phyloP scores from a whole-genome alignment of 2,113 vertebrate species.

The Theropithecus gelada region DNA sequence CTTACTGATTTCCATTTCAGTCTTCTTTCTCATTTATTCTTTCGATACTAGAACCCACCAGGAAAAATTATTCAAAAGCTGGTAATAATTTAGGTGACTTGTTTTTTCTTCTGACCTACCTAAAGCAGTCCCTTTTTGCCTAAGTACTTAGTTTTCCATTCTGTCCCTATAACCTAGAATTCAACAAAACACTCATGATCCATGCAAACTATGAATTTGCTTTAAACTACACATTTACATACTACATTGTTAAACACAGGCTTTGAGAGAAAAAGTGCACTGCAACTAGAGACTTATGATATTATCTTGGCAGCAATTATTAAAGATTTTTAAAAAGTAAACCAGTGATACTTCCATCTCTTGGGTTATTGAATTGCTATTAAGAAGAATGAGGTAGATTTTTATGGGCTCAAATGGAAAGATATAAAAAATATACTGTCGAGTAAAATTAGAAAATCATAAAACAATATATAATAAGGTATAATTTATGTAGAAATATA shows the following conservation, averaged over 20 bases:
- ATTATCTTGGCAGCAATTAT: not conserved
- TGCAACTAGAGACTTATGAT: not conserved
- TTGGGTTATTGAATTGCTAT: not conserved
- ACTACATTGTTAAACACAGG: constrained; percentile 23
- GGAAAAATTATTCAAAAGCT: not conserved
- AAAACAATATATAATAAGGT: not conserved
- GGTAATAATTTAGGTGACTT: constrained; percentile 27
- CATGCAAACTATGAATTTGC: constrained; percentile 45
- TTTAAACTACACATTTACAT: not conserved
- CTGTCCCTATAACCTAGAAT: not conserved
- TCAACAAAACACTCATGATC: constrained; percentile 26
- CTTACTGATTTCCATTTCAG: not conserved
- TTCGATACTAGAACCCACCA: not conserved
- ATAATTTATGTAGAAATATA: constrained; percentile 8
- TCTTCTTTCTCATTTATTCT: constrained; percentile 48
- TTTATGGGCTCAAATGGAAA: constrained; percentile 50
- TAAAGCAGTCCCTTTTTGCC: constrained; percentile 27
- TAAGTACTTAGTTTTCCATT: constrained; percentile 16
- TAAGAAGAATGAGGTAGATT: constrained; percentile 25
- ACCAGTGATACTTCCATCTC: not conserved
- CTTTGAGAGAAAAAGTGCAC: not conserved
- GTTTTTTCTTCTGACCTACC: not conserved
- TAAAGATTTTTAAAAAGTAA: constrained; percentile 38
- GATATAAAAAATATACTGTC: constrained; percentile 10
- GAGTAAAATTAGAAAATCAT: constrained; percentile 40